phyloP scores from a whole-genome alignment of 2,113 vertebrate species.

The Centropus bengalensis region DNA sequence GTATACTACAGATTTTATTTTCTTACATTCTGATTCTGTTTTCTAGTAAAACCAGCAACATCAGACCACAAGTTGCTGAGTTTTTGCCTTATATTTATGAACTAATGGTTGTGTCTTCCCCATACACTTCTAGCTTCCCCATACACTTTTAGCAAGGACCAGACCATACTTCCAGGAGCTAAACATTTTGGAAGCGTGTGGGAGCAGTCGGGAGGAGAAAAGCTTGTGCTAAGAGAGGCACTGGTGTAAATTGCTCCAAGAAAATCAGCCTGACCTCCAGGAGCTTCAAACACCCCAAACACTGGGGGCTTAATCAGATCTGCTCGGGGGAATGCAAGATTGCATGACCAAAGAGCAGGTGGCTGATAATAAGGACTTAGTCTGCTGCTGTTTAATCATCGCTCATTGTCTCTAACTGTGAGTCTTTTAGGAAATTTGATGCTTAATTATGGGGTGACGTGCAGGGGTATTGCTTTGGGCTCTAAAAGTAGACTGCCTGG shows the following conservation, averaged over 20 bases:
- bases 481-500: neutral
- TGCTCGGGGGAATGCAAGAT: neutral
- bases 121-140: neutral
- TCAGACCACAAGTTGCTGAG: neutral
- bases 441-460: neutral
- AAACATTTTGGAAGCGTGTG: neutral
- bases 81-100: neutral
- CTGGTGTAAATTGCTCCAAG: accelerated
- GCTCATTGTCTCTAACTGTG: neutral
- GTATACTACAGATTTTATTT: neutral
- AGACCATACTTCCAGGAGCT: neutral
- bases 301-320: neutral
- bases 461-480: neutral
- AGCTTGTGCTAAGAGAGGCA: neutral
- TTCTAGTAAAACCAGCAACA: neutral
- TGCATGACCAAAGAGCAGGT: neutral
- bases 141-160: neutral
- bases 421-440: neutral
- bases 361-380: neutral
- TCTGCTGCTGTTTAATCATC: neutral
- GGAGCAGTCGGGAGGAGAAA: neutral
- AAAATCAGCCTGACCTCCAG: neutral
- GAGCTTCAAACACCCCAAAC: accelerated
- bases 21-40: neutral
- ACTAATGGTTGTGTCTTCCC: neutral